Base-by-base conservation (phyloP, 2,113 vertebrate species). In the Eleginops maclovinus region DNA sequence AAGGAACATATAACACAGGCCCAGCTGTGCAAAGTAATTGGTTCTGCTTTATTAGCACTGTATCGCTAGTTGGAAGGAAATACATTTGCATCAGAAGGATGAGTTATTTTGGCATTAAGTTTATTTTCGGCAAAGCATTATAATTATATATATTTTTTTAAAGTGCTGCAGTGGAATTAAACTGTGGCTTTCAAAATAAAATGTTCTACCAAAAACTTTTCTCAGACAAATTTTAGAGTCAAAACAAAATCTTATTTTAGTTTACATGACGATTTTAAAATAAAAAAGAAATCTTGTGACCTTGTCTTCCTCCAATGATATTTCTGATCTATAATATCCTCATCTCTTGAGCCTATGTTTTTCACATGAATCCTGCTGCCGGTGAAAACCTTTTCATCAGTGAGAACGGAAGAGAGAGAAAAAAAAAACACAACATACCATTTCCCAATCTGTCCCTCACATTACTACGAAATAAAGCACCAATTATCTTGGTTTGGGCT, bases 11-110 rank as follows among this genome's bases (percentile, higher is more conserved):
- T 82, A 85, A 91, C 89, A 89, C 81, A 87, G 77, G 82, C 81
- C 89, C 87, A 92, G 88, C 90, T 93, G 92, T 85, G 93, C 70
- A 87, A 84, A 89, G 87, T 87, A 91, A 94, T 92, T 93, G 81
- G 83, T 82, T 87, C 50, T 82, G 64, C 85, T 91, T 85, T 84
- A 91, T 90, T 88, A 89, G 77, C 76, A 36, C 55, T 51, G 64
- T 79, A 40, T 73, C 74, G 79, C 84, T 77, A 87, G 73, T 56
- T 74, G 50, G 82, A 87, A 70, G 68, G 43, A 66, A 82, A 76
- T 50, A 56, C 62, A 41, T 85, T 75, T 59, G 31, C 51, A 84
- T 81, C 36, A 60, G 49, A 49, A 44, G 43, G 31, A 68, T 62
- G 67, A 71, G 56, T 73, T 85, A 22, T 81, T 82, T 76, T 63